Conservation (phyloP, 2,113 vertebrate genomes). For the Petroica traversi region DNA sequence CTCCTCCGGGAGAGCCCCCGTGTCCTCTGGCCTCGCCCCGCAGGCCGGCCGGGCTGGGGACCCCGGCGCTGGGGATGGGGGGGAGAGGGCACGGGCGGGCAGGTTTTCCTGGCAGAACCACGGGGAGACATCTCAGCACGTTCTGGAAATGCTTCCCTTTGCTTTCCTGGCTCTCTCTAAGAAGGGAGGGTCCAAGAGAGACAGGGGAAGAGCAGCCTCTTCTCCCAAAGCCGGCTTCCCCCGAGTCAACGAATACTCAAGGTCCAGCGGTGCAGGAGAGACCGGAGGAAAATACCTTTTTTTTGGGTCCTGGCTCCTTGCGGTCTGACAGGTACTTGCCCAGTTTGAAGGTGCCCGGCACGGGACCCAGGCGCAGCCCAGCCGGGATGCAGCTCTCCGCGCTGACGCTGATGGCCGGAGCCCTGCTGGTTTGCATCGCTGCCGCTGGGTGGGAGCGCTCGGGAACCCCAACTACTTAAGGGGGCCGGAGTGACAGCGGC, state of each 20-base stretch:
- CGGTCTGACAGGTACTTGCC: slow-evolving; percentile 97
- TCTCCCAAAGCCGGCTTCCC: neutral
- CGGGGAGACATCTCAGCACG: neutral
- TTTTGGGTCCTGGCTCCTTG: slow-evolving; percentile 91
- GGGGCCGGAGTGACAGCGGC: slow-evolving; percentile 67
- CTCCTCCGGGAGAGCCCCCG: neutral
- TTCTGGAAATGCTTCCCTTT: neutral
- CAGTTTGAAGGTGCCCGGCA: slow-evolving; percentile 92
- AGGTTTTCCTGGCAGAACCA: neutral
- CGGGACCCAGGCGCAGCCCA: slow-evolving; percentile 91
- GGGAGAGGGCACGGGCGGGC: neutral
- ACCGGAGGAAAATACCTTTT: slow-evolving; percentile 83
- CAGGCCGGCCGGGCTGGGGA: neutral
- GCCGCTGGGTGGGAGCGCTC: slow-evolving; percentile 76
- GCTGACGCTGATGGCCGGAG: slow-evolving; percentile 86
- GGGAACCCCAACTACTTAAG: slow-evolving; percentile 67
- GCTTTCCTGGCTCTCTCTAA: neutral
- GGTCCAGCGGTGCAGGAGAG: slow-evolving; percentile 29
- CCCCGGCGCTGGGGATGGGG: neutral
- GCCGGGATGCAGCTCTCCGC: slow-evolving; percentile 94
- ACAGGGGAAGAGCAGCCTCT: neutral
- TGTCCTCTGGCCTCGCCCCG: neutral
- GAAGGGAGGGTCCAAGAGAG: neutral
- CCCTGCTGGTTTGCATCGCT: slow-evolving; percentile 85
- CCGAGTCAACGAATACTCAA: neutral